Base-by-base conservation (phyloP, 2,888 invertebrate species). In the Macaria notata region DNA sequence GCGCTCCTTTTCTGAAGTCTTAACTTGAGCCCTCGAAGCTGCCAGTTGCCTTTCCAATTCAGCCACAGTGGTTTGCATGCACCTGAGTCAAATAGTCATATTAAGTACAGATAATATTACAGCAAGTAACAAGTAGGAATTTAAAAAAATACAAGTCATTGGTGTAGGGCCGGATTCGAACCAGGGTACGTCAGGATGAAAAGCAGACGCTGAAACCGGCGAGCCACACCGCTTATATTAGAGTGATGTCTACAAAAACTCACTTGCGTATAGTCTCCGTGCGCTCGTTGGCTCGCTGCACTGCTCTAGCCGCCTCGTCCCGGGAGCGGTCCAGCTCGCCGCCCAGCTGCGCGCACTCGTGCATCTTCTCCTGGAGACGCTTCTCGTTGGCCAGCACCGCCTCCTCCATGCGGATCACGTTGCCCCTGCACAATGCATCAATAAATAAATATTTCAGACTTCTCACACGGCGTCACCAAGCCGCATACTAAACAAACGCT, bases 21-120 rank as follows among this genome's bases (percentile, higher is more conserved):
- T 92, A 0, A 94, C 94, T 65, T 93, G 92, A 3, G 95, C 95
- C 58, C 94, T 89, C 49, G 93, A 91, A 31, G 93, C 92, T 0
- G 94, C 95, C 58, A 95, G 73, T 71, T 95, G 94, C 50, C 93
- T 85, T 73, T 95, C 95, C 76, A 95, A 78, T 68, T 95, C 95
- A 1, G 93, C 93, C 48, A 95, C 92, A 66, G 94, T 93, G 30
- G 93, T 93, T 74, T 95, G 94, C 92, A 95, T 92, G 42, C 93
- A 92, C 54, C 89, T 89, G 59, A 7, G 33, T 6, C 19, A 19
- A 19, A 19, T 19, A 36, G 7, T 36, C 33, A 36, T 36, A 19
- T 19, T 19, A 19, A 2, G 19, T 36, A 36, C 33, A 36, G 33
- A 36, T 36, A 7, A 36, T 36, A 19, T 19, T 19, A 19, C 19